phyloP scores from a whole-genome alignment of 2,888 invertebrate species.

The Pseudoips prasinana region DNA sequence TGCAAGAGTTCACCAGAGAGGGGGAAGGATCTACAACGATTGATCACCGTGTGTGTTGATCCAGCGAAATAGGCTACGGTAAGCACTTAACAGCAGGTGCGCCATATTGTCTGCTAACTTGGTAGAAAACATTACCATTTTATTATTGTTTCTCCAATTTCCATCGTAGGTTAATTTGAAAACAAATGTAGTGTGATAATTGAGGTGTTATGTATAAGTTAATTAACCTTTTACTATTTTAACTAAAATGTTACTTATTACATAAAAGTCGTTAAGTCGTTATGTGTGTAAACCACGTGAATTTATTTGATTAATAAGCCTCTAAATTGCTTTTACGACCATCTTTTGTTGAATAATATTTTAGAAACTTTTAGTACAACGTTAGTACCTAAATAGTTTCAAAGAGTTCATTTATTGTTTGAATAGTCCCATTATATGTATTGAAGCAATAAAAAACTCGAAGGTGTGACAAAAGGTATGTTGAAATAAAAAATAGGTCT shows the following conservation, averaged over 20 bases:
- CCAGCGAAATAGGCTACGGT: too few species aligned
- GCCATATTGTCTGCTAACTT: too few species aligned
- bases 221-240: too few species aligned
- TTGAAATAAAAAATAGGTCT: constrained; percentile 52
- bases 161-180: too few species aligned
- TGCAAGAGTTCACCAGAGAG: too few species aligned
- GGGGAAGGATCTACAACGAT: too few species aligned
- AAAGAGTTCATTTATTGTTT: not conserved
- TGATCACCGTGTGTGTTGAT: too few species aligned
- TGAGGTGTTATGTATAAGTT: too few species aligned
- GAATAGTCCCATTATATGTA: not conserved
- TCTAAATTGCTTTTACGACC: constrained; percentile 1
- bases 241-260: not conserved
- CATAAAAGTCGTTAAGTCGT: constrained; percentile 4
- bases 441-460: not conserved
- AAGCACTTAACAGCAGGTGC: too few species aligned
- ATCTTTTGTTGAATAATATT: not conserved
- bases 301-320: constrained; percentile 2
- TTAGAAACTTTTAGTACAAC: not conserved
- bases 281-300: not conserved
- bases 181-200: too few species aligned
- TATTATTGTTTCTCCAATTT: too few species aligned
- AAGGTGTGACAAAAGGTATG: constrained; percentile 7
- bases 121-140: too few species aligned
- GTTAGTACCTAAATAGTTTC: not conserved